These are phyloP conservation scores for Conus canariensis DNA, from an alignment of 2,888 invertebrate genomes.

Conservation along the genomic window DNA sequence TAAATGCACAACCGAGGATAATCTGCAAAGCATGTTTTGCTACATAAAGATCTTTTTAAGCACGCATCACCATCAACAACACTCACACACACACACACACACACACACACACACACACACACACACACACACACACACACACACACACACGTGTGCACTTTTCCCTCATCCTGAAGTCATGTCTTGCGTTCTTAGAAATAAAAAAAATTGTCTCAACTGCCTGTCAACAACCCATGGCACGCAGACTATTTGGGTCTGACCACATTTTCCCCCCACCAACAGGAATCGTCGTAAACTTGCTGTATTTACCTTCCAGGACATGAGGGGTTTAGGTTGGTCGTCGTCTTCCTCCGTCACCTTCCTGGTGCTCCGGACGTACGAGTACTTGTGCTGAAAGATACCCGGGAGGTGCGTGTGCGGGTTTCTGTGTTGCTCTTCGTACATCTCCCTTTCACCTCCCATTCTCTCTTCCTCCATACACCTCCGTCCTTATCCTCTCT, in stretches of 20 bases:
- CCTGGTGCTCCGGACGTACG: slow-evolving; percentile 50
- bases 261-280: not conserved
- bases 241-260: not conserved
- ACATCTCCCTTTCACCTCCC: not conserved
- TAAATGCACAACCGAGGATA: too few species aligned
- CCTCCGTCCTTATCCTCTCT: not conserved
- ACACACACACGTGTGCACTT: not conserved
- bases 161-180: too few species aligned
- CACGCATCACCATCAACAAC: not conserved
- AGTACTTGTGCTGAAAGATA: slow-evolving; percentile 42
- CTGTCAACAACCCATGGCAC: too few species aligned
- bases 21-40: too few species aligned
- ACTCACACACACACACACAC: not conserved
- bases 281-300: too few species aligned
- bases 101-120: slow-evolving; percentile 10
- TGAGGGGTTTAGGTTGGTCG: slow-evolving; percentile 66
- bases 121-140: slow-evolving; percentile 10
- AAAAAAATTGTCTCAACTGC: too few species aligned
- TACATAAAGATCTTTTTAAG: too few species aligned
- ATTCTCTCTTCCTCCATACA: not conserved
- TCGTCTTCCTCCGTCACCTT: slow-evolving; percentile 59
- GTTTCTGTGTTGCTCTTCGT: not conserved
- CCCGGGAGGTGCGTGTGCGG: not conserved
- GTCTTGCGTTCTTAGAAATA: too few species aligned
- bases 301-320: slow-evolving; percentile 71